Base-by-base conservation (phyloP, 2,888 invertebrate genomes). In the Parnassius smintheus region DNA sequence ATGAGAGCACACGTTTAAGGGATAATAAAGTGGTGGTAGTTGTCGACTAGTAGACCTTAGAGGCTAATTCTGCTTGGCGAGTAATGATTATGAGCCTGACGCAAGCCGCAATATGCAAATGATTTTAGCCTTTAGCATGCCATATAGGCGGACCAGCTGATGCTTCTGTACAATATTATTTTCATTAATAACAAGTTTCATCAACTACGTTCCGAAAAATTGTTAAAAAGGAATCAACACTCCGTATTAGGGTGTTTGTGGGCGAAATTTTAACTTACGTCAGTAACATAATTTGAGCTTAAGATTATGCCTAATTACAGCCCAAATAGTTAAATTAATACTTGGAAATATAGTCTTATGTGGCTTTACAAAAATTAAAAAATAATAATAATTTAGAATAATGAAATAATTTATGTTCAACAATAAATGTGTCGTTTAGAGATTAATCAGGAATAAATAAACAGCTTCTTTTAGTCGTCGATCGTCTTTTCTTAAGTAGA, bases 71-170 rank as follows among this genome's bases (percentile, higher is more conserved):
- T 69, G 81, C 82, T 77, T 84, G 83, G 83, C 84, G 77, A 77
- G 80, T 90, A 89, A 88, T 90, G 84, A 88, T 88, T 87, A 88
- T 87, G 83, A 86, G 83, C 76, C 77, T 79, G 76, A 75, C 77
- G 73, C 71, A 72, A 80, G 84, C 85, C 85, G 79, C 84, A 88
- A 85, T 89, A 91, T 90, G 90, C 86, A 89, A 91, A 91, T 91
- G 84, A 85, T 81, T 85, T 80, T 87, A 79, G 88, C 87, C 88
- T 83, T 85, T 80, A 88, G 85, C 83, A 82, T 75, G 68, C 71
- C 65, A 72, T 70, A 72, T 69, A 69, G 66, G 71, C 67, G 68
- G 66, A 65, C 64, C 68, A 18, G 48, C 49, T 65, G 72, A 68
- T 70, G 76, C 77, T 76, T 70, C 77, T 77, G 77, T 73, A 74